Percentiles rank a stretch among this genome's conserved stretches.
Conservation (phyloP, 1,140 invertebrate genomes). For the Zaprionus davidi region DNA sequence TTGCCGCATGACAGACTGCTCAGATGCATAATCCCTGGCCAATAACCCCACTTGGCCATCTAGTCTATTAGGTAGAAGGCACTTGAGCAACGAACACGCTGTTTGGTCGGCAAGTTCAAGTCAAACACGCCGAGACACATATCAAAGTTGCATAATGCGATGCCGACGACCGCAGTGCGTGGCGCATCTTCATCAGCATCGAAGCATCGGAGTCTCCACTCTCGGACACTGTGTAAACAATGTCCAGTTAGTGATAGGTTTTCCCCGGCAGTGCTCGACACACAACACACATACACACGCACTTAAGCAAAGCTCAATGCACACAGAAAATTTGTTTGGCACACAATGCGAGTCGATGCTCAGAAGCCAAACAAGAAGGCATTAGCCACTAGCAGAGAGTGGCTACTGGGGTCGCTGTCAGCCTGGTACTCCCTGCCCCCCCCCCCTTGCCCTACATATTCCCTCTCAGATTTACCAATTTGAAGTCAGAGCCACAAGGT, state of each 20-base stretch:
- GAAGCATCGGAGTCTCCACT: conserved; percentile 24
- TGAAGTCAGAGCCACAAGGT: conserved; percentile 41
- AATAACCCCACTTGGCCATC: conserved; percentile 9
- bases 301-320: conserved; percentile 41
- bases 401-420: conserved; percentile 8
- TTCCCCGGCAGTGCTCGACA: conserved; percentile 1
- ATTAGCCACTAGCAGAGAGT: conserved; percentile 51
- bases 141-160: conserved; percentile 74
- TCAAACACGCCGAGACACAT: conserved; percentile 74
- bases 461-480: conserved; percentile 56
- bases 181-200: conserved; percentile 38
- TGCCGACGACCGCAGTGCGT: conserved; percentile 16
- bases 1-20: conserved; percentile 8
- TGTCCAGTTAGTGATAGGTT: conserved; percentile 51
- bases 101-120: conserved; percentile 65
- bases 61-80: not conserved
- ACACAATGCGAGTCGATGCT: conserved; percentile 53
- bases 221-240: conserved; percentile 59
- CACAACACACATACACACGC: conserved; percentile 27
- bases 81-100: conserved; percentile 33
- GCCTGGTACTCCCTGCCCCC: not conserved
- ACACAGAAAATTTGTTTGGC: conserved; percentile 74
- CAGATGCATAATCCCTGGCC: conserved; percentile 11
- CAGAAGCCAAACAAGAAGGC: conserved; percentile 60
- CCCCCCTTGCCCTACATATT: not conserved